Percentiles rank a stretch among this genome's conserved stretches.
Evolutionary conservation across 2,797 vertebrate species (phyloP).

Genomic region (Acrossocheilus wenchowensis): DNA sequence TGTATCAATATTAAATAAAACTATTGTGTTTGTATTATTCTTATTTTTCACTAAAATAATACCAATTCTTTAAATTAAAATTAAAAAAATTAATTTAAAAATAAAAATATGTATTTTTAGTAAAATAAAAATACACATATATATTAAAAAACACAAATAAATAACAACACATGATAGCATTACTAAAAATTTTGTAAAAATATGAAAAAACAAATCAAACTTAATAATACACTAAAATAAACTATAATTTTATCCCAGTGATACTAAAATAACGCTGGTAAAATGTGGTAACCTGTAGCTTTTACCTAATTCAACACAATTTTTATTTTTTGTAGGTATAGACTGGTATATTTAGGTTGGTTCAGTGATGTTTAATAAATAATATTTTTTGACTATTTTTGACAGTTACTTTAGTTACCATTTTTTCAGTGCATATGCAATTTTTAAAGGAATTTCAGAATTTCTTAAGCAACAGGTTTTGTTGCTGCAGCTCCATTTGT

Average conservation of each 20-base stretch:
- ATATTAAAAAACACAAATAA: too few relatives aligned
- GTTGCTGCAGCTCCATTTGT: neutral
- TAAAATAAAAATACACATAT: too few relatives aligned
- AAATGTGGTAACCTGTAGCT: neutral
- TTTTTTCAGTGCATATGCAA: neutral
- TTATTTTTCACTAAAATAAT: neutral
- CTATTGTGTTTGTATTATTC: neutral
- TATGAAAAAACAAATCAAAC: neutral
- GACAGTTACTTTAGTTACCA: neutral
- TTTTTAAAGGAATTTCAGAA: neutral
- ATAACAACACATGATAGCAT: neutral
- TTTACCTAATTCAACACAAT: neutral
- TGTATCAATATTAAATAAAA: neutral
- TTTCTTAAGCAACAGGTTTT: neutral
- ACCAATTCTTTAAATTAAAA: neutral
- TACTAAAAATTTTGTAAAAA: neutral
- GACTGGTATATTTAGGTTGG: neutral
- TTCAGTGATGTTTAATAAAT: neutral
- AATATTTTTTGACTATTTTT: neutral
- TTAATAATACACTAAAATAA: neutral
- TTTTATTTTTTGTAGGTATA: neutral
- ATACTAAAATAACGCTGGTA: neutral
- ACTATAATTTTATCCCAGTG: neutral
- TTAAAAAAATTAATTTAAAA: too few relatives aligned
- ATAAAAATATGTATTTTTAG: too few relatives aligned